Conservation (phyloP, 2,113 vertebrate species). For the Etheostoma cragini region DNA sequence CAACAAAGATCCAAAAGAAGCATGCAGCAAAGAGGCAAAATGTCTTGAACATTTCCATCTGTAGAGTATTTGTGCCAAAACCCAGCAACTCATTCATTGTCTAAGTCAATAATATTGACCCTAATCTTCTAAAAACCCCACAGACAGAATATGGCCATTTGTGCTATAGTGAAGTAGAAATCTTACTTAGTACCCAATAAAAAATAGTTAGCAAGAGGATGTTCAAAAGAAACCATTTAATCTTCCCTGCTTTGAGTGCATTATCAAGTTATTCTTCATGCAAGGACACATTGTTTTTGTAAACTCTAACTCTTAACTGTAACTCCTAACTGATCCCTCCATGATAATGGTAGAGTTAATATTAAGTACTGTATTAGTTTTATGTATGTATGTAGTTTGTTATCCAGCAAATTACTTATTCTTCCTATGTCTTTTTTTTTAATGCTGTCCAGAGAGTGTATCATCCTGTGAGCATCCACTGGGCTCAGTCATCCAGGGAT, state of each 20-base stretch:
- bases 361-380: constrained; percentile 58
- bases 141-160: background rate
- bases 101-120: constrained; percentile 28
- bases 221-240: constrained; percentile 9
- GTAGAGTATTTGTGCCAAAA: background rate
- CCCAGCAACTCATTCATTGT: background rate
- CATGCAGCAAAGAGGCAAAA: background rate
- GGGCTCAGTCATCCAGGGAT: constrained; percentile 63
- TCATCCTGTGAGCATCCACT: constrained; percentile 57
- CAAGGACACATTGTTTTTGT: constrained; percentile 10
- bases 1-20: background rate
- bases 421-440: constrained; percentile 55
- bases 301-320: constrained; percentile 21
- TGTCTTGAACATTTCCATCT: background rate
- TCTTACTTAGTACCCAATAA: background rate
- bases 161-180: constrained; percentile 7
- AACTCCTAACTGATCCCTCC: constrained; percentile 19
- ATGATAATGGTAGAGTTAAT: constrained; percentile 44
- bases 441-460: constrained; percentile 55
- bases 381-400: too few relatives aligned
- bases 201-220: constrained; percentile 20
- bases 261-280: constrained; percentile 28
- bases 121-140: constrained; percentile 7
- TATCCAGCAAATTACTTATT: constrained; percentile 64
- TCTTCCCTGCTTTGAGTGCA: constrained; percentile 35